Conservation (phyloP, 2,888 invertebrate genomes). For the Lasioglossum lativentre region DNA sequence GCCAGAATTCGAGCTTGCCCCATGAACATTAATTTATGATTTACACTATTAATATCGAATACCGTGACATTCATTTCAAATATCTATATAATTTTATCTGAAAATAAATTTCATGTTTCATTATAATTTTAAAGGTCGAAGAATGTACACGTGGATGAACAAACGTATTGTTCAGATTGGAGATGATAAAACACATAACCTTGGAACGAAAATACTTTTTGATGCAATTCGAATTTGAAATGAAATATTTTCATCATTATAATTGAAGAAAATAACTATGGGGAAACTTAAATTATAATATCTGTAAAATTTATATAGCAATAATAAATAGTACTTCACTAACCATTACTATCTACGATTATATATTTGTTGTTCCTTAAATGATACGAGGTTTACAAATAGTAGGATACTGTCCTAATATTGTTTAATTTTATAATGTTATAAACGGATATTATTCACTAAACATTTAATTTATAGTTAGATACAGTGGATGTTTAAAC, state of each 20-base stretch:
- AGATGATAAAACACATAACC: background rate
- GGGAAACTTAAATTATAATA: no score
- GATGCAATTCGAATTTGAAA: background rate
- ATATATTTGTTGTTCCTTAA: no score
- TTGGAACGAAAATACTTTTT: background rate
- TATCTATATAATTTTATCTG: background rate
- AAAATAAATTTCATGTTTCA: background rate
- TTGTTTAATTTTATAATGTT: background rate
- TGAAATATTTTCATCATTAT: background rate
- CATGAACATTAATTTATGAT: background rate
- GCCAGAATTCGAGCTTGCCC: slow-evolving; percentile 12
- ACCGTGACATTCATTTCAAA: background rate
- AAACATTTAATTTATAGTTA: no score
- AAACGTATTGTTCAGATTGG: no score
- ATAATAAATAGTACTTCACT: background rate
- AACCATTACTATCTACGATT: no score
- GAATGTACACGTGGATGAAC: no score
- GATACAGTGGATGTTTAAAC: no score
- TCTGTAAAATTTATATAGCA: background rate
- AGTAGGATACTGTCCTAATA: background rate
- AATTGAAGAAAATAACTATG: background rate
- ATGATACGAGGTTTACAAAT: background rate
- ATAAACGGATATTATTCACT: no score
- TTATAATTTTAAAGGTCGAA: background rate
- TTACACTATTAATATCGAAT: background rate